Base-by-base conservation (phyloP, 1,140 invertebrate species). In the Formica selysi region DNA sequence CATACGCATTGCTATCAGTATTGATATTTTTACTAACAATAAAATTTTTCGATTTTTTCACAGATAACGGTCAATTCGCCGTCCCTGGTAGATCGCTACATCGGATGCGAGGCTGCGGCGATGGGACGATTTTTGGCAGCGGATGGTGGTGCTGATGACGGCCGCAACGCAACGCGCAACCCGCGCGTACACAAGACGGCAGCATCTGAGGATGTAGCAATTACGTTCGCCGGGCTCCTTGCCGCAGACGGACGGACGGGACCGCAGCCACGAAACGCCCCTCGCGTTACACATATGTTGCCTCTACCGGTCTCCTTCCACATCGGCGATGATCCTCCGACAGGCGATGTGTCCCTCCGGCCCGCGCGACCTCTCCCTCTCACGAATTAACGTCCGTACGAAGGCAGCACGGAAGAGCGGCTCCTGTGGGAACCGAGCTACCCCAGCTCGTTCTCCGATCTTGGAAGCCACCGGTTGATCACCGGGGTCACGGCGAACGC, bases 241-340 rank as follows among this genome's bases (percentile, higher is more conserved):
- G 85, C 89, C 90, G 86, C 89, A 91, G 90, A 91, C 90, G 51
- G 68, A 83, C 22, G 78, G 78, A 81, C 51, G 89, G 81, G 78
- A 92, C 91, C 91, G 86, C 91, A 92, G 78, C 90, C 90, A 88
- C 86, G 90, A 74, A 92, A 92, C 92, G 92, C 92, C 92, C 91
- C 91, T 91, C 86, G 89, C 90, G 91, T 92, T 92, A 92, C 90
- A 92, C 91, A 92, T 91, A 92, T 92, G 91, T 92, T 91, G 86
- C 87, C 80, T 51, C 48, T 64, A 61, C 62, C 83, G 76, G 85
- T 83, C 84, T 84, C 86, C 87, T 92, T 85, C 78, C 80, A 86
- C 86, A 51, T 68, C 76, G 67, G 41, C 79, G 79, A 83, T 74
- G 79, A 51, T 87, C 81, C 76, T 84, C 79, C 79, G 79, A 70